Base-by-base conservation (phyloP, 2,888 invertebrate genomes). In the Rotaria magnacalcarata region DNA sequence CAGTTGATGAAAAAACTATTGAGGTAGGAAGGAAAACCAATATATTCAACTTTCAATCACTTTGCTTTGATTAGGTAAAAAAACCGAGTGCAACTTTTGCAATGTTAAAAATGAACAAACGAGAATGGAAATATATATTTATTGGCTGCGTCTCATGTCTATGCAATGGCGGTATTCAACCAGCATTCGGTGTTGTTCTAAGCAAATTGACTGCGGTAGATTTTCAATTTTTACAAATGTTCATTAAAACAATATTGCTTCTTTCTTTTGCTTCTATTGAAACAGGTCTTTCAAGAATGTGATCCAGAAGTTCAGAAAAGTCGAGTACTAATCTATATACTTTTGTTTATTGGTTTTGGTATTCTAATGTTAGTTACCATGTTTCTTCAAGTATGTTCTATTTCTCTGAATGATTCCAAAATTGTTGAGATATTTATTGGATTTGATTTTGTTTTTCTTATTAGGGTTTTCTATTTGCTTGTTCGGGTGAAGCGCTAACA, bases 401-500 rank as follows among this genome's bases (percentile, higher is more conserved):
- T 47, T 75, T 85, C 56, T 10, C 5, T 19, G 27, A 27, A 16
- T 52, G 14, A 11, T 16, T 16, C 11, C 16, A 50, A 50, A 50
- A 50, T 50, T 14, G 50, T 14, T 11, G 14, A 50, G 1, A 14
- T 1, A 11, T 50, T 14, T 11, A 14, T 50, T 50, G 10, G 50
- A 50, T 50, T 50, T 14, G 50, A 50, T 50, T 14, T 50, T 14
- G n/a, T 52, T 16, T 52, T 3, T 52, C 16, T 52, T 52, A 16
- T n/a, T 88, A 90, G 90, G 88, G 88, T 88, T 94, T 93, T 89
- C 92, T 94, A 90, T 95, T 95, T 90, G 94, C 93, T 0, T 75
- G 47, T 54, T 75, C 75, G 1, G 96, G 96, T 67, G 95, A 95
- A 90, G 91, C 93, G 87, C 92, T 96, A 85, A 96, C 96, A 0